These are phyloP conservation scores for Hydropotes inermis DNA, from an alignment of 2,113 vertebrate species.

Conservation along the genomic window DNA sequence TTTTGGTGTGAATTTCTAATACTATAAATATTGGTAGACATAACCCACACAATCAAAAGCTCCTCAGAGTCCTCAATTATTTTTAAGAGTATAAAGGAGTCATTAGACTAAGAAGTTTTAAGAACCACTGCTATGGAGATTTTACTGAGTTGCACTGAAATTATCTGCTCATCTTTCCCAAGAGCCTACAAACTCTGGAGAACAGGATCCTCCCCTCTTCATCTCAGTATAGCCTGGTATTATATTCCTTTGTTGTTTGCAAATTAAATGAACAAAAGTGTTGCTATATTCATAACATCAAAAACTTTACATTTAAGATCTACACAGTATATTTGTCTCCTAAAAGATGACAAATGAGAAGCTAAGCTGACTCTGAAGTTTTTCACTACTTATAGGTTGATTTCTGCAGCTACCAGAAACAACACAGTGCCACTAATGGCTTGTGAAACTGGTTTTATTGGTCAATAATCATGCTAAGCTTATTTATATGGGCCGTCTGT, in stretches of 20 bases:
- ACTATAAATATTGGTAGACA: not conserved
- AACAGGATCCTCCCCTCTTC: not conserved
- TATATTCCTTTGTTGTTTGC: constrained; percentile 1
- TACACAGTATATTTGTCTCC: not conserved
- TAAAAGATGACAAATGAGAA: constrained; percentile 3
- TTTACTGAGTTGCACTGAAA: not conserved
- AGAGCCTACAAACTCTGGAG: not conserved
- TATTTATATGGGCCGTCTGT: not conserved
- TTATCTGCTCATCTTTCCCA: not conserved
- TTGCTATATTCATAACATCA: not conserved
- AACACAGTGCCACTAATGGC: not conserved
- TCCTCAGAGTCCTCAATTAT: not conserved
- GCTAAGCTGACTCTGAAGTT: not conserved
- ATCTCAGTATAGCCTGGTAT: not conserved
- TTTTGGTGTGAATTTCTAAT: constrained; percentile 28
- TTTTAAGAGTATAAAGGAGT: not conserved
- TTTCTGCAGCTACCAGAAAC: not conserved
- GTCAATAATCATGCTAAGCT: not conserved
- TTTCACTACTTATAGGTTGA: not conserved
- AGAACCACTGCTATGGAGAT: not conserved
- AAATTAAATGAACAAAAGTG: constrained; percentile 9
- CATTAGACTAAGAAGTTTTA: not conserved
- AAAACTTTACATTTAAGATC: constrained; percentile 33
- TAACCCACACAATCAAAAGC: not conserved
- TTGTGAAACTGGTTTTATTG: not conserved